Conservation (phyloP, 2,113 vertebrate genomes). For the Tetrax tetrax region DNA sequence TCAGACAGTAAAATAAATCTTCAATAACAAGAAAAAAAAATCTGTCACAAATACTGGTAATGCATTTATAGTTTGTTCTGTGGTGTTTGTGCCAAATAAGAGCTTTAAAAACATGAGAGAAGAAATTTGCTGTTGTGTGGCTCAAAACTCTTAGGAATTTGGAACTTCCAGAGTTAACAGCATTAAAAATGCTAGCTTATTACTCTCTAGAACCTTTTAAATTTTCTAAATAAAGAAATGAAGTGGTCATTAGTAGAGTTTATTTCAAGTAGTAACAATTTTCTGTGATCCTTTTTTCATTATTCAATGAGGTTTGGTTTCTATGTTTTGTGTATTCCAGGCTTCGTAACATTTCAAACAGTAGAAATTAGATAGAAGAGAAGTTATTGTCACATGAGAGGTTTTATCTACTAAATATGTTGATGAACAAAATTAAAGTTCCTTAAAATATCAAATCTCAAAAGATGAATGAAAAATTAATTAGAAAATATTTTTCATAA, state of each 20-base stretch:
- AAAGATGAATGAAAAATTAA: neutral
- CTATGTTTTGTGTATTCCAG: neutral
- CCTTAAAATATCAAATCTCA: neutral
- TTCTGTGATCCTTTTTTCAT: neutral
- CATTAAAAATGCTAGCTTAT: neutral
- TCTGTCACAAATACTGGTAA: neutral
- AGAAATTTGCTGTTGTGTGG: neutral
- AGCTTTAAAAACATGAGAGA: neutral
- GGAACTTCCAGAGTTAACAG: neutral
- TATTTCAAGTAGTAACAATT: neutral
- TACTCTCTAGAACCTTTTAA: neutral
- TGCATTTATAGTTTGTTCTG: neutral
- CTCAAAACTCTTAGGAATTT: neutral
- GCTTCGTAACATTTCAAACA: neutral
- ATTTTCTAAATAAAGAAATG: neutral
- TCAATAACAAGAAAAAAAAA: neutral
- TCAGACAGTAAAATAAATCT: conserved; percentile 33
- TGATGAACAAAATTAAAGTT: neutral
- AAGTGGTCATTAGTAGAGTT: neutral
- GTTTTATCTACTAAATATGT: neutral
- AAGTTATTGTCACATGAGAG: neutral
- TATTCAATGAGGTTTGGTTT: neutral
- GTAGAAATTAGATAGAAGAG: neutral
- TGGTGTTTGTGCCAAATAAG: neutral
- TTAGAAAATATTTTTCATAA: neutral